A percentile compares a stretch with the other conserved stretches of the same genome.
phyloP scores from a whole-genome alignment of 2,888 invertebrate genomes.

The Amiota communis region DNA sequence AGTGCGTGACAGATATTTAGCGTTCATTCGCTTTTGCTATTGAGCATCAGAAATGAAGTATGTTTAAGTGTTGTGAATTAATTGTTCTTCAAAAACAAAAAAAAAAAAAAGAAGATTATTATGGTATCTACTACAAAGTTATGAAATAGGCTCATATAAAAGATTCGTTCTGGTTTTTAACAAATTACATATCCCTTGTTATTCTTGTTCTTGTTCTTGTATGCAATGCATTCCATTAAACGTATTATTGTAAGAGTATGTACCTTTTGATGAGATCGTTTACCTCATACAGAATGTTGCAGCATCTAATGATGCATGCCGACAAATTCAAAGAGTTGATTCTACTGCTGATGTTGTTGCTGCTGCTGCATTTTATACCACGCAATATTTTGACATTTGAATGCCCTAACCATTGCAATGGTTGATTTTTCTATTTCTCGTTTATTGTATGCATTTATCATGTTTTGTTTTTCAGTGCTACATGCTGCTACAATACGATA shows the following conservation, averaged over 20 bases:
- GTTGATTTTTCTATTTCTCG: neutral
- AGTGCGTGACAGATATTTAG: neutral
- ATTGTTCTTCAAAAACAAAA: no score
- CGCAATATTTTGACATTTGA: constrained; percentile 31
- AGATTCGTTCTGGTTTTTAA: no score
- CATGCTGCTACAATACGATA: neutral
- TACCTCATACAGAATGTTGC: no score
- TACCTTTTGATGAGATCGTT: neutral
- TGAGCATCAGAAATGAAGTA: no score
- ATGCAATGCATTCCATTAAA: neutral
- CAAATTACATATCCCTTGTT: no score
- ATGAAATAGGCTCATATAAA: no score
- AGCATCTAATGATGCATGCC: constrained; percentile 3
- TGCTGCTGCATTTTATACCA: neutral
- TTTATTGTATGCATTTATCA: constrained; percentile 13
- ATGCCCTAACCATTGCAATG: constrained; percentile 9
- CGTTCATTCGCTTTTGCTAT: neutral
- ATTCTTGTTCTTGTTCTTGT: no score
- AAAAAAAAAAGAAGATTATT: no score
- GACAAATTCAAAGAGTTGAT: constrained; percentile 9
- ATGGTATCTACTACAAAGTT: no score
- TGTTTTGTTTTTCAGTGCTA: neutral
- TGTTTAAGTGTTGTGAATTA: no score
- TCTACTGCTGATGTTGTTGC: neutral
- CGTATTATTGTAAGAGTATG: neutral